Conservation (phyloP, 2,797 vertebrate species). For the Coracias cyanogaster region DNA sequence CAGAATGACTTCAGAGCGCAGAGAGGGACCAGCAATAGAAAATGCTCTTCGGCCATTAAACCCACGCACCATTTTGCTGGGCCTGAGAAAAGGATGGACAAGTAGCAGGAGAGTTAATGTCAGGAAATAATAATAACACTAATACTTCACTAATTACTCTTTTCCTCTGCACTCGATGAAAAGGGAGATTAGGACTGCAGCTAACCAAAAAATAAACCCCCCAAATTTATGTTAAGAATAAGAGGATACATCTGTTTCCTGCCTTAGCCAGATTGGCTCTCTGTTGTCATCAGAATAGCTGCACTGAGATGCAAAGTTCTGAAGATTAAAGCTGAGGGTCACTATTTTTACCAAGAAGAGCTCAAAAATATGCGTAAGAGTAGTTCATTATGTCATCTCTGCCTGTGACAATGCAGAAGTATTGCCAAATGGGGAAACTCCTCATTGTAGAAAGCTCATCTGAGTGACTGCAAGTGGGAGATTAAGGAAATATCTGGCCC, state of each 20-base stretch:
- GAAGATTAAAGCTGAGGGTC: slow-evolving; percentile 66
- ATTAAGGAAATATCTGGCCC: slow-evolving; percentile 29
- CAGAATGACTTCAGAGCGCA: neutral
- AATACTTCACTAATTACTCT: slow-evolving; percentile 83
- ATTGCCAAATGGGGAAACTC: slow-evolving; percentile 19
- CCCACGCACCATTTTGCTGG: neutral
- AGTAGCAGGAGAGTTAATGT: slow-evolving; percentile 77
- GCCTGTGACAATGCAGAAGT: slow-evolving; percentile 47
- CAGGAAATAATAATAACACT: slow-evolving; percentile 83
- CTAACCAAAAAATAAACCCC: slow-evolving; percentile 61
- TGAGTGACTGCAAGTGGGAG: slow-evolving; percentile 17
- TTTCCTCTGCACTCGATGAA: slow-evolving; percentile 79
- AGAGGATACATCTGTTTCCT: slow-evolving; percentile 85
- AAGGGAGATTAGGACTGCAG: slow-evolving; percentile 73
- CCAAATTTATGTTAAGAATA: slow-evolving; percentile 71
- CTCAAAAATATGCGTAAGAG: neutral
- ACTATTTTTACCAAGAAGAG: slow-evolving; percentile 33
- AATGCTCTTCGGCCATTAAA: neutral
- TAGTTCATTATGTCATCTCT: slow-evolving; percentile 54
- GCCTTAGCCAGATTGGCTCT: slow-evolving; percentile 73
- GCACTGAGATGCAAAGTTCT: slow-evolving; percentile 1
- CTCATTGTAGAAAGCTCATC: slow-evolving; percentile 22
- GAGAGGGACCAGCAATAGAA: neutral
- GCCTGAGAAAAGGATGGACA: slow-evolving; percentile 62
- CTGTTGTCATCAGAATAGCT: slow-evolving; percentile 65